A percentile compares a stretch with the other conserved stretches of the same genome.
Conservation (phyloP, 1,140 invertebrate species). For the Brachionus sp. region DNA sequence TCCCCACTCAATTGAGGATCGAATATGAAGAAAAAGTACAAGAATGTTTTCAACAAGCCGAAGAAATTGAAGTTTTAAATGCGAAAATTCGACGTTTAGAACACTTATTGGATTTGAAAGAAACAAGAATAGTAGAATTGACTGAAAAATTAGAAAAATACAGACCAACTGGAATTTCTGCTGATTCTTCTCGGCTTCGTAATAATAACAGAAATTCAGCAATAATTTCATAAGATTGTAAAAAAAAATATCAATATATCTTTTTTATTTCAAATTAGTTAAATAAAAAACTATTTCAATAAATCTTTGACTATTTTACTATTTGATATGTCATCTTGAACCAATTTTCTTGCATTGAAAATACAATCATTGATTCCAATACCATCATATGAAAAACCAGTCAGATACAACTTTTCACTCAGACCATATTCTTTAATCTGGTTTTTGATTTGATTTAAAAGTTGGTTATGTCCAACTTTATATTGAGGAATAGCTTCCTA, state of each 20-base stretch:
- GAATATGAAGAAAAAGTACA: conserved; percentile 54
- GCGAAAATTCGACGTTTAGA: conserved; percentile 55
- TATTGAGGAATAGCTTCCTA: conserved; percentile 40
- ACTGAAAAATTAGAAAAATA: conserved; percentile 41
- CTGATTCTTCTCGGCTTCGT: background rate
- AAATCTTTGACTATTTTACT: background rate
- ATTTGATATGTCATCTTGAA: conserved; percentile 2
- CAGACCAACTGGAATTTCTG: conserved; percentile 31
- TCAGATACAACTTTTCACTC: conserved; percentile 7
- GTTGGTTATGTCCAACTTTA: conserved; percentile 15
- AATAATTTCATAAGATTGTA: conserved; percentile 12
- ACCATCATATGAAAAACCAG: conserved; percentile 42
- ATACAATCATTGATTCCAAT: conserved; percentile 43
- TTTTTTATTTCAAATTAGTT: background rate
- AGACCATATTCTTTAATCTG: background rate
- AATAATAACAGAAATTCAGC: conserved; percentile 22
- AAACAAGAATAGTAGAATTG: conserved; percentile 55
- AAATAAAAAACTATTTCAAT: conserved; percentile 15
- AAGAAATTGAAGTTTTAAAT: conserved; percentile 54
- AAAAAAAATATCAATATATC: background rate
- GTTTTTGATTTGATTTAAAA: background rate
- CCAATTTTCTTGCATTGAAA: conserved; percentile 38
- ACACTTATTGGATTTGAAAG: conserved; percentile 56
- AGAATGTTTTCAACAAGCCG: conserved; percentile 55
- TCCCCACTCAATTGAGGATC: conserved; percentile 44